These are phyloP conservation scores for Champsocephalus gunnari DNA, from an alignment of 2,797 vertebrate genomes.

Conservation along the genomic window DNA sequence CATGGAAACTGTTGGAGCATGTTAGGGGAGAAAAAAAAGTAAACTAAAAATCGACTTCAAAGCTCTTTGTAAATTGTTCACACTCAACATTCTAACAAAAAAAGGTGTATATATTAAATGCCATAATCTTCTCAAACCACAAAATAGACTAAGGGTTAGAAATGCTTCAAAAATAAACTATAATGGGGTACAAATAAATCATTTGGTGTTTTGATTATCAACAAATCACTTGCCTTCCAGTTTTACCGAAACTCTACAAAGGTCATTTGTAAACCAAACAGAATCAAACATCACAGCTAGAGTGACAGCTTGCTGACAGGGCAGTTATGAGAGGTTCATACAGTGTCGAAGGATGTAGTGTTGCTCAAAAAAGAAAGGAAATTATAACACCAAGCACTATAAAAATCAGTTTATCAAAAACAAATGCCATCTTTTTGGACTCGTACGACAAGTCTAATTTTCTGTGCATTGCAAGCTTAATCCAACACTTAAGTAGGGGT, in stretches of 20 bases:
- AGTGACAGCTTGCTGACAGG: slow-evolving; percentile 33
- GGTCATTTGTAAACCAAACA: slow-evolving; percentile 29
- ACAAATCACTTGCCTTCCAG: slow-evolving; percentile 66
- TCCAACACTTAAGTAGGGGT: slow-evolving; percentile 60
- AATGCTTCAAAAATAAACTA: slow-evolving; percentile 64
- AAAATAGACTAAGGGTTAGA: slow-evolving; percentile 70
- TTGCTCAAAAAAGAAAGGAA: slow-evolving; percentile 39
- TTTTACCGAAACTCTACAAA: slow-evolving; percentile 49
- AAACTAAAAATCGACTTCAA: slow-evolving; percentile 67
- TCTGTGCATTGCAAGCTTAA: slow-evolving; percentile 90
- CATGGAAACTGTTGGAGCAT: slow-evolving; percentile 66
- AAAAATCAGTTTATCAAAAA: slow-evolving; percentile 61
- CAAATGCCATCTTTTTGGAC: slow-evolving; percentile 83
- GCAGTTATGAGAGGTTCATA: slow-evolving; percentile 57
- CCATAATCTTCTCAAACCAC: slow-evolving; percentile 71
- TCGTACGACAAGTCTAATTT: slow-evolving; percentile 58
- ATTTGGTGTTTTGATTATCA: slow-evolving; percentile 75
- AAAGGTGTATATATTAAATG: slow-evolving; percentile 79
- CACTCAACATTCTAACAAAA: slow-evolving; percentile 71
- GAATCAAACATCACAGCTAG: slow-evolving; percentile 44
- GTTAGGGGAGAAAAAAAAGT: slow-evolving; percentile 61
- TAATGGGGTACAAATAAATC: slow-evolving; percentile 63
- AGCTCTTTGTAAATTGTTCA: slow-evolving; percentile 71
- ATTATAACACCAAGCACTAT: slow-evolving; percentile 55
- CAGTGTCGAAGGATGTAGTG: slow-evolving; percentile 81